These are phyloP conservation scores for Halcyon leucocephala DNA, from an alignment of 2,797 vertebrate genomes.

Conservation along the genomic window DNA sequence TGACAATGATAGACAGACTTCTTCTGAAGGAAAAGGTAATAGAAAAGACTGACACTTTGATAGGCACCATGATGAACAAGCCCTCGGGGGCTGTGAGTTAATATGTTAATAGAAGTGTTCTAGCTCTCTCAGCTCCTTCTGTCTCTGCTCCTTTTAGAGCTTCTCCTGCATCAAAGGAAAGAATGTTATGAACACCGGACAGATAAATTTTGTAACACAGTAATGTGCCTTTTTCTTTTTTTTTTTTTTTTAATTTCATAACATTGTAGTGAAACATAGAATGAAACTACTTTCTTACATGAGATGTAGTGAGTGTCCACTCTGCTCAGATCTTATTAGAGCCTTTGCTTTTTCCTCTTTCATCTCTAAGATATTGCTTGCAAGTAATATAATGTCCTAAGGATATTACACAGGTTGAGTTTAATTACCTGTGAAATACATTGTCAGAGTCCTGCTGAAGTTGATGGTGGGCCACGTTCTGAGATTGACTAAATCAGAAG, in stretches of 20 bases:
- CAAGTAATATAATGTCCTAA: not conserved
- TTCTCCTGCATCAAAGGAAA: not conserved
- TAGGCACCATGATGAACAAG: conserved; percentile 61
- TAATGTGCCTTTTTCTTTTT: not conserved
- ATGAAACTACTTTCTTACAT: not conserved
- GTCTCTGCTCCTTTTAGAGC: not conserved
- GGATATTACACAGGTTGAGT: not conserved
- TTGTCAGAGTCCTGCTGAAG: not conserved
- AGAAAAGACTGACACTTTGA: conserved; percentile 61
- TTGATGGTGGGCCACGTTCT: not conserved
- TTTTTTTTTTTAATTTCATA: not conserved
- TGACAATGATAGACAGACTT: conserved; percentile 61
- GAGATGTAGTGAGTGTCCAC: not conserved
- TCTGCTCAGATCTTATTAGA: not conserved
- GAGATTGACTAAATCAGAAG: not conserved
- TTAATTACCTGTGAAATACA: not conserved
- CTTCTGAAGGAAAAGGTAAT: conserved; percentile 58
- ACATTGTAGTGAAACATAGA: not conserved
- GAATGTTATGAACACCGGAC: not conserved
- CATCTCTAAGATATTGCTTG: not conserved
- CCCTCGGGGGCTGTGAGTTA: not conserved
- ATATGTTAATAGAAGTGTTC: conserved; percentile 36
- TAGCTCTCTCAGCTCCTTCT: not conserved
- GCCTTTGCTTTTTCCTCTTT: not conserved
- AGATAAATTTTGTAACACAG: not conserved